phyloP scores from a whole-genome alignment of 2,797 vertebrate species.

The Leptodactylus fallax region DNA sequence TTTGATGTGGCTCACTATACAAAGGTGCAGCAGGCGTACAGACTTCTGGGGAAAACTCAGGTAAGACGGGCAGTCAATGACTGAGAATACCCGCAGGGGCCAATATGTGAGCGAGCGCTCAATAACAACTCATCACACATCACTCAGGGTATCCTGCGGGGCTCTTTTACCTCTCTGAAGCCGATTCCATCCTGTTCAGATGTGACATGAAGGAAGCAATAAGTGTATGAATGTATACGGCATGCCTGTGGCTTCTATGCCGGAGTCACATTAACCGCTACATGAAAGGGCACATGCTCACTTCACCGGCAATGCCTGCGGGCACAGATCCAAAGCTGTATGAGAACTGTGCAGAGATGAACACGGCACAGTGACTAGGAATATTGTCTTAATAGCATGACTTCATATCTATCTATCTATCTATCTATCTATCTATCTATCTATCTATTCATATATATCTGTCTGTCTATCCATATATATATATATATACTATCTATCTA shows the following conservation, averaged over 20 bases:
- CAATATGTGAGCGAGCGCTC: neutral
- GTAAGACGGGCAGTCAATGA: constrained; percentile 74
- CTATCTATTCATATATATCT: no score
- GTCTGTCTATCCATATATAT: no score
- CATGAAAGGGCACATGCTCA: constrained; percentile 8
- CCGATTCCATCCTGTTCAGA: neutral
- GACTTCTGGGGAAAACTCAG: constrained; percentile 97
- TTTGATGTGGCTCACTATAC: constrained; percentile 96
- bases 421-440: no score
- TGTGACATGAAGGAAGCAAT: neutral
- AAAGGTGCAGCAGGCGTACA: constrained; percentile 95
- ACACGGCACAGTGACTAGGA: neutral
- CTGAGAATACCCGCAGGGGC: neutral
- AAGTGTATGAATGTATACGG: neutral
- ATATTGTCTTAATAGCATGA: no score
- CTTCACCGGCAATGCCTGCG: neutral
- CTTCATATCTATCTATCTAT: no score
- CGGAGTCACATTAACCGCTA: neutral
- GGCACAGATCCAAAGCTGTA: neutral
- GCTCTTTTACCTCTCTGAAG: neutral
- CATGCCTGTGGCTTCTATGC: neutral
- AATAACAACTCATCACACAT: neutral
- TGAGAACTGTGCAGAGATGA: neutral
- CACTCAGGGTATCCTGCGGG: neutral
- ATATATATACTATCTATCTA: no score